Conservation (phyloP, 2,113 vertebrate genomes). For the Pitta sordida region DNA sequence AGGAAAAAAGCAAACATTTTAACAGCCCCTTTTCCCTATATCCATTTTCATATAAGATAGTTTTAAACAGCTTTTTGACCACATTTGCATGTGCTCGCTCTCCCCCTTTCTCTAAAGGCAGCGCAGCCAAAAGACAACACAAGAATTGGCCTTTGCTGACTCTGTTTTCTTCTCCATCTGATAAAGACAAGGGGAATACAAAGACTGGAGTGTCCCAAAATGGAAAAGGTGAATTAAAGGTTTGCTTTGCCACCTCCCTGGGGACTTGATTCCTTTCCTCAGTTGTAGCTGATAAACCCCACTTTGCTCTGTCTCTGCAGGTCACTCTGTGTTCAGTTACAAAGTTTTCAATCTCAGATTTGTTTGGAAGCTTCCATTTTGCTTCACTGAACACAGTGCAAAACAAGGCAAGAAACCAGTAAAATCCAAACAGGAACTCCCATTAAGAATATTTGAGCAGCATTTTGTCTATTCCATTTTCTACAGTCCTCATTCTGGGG, state of each 20-base stretch:
- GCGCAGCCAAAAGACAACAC: not conserved
- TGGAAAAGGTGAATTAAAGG: not conserved
- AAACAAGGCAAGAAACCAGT: constrained; percentile 65
- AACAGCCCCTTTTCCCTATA: constrained; percentile 16
- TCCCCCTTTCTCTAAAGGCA: not conserved
- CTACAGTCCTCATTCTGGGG: constrained; percentile 75
- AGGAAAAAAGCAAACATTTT: constrained; percentile 41
- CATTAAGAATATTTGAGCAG: constrained; percentile 52
- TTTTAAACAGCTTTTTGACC: not conserved
- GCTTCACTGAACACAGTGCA: constrained; percentile 50
- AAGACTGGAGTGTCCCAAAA: not conserved
- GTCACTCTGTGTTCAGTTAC: not conserved
- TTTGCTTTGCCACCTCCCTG: not conserved
- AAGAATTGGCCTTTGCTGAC: not conserved
- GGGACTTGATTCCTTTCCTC: not conserved
- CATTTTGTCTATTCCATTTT: constrained; percentile 3
- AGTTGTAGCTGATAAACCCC: not conserved
- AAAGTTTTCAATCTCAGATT: not conserved
- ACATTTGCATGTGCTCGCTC: fast-evolving
- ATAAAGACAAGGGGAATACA: not conserved
- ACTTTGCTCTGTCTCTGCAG: not conserved
- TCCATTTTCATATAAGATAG: not conserved
- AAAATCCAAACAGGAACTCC: constrained; percentile 60
- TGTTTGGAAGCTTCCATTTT: constrained; percentile 34
- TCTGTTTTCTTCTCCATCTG: not conserved